A percentile compares a stretch with the other conserved stretches of the same genome.
These are phyloP conservation scores for Drosophila ficusphila DNA, from an alignment of 1,140 invertebrate genomes.

Conservation along the genomic window DNA sequence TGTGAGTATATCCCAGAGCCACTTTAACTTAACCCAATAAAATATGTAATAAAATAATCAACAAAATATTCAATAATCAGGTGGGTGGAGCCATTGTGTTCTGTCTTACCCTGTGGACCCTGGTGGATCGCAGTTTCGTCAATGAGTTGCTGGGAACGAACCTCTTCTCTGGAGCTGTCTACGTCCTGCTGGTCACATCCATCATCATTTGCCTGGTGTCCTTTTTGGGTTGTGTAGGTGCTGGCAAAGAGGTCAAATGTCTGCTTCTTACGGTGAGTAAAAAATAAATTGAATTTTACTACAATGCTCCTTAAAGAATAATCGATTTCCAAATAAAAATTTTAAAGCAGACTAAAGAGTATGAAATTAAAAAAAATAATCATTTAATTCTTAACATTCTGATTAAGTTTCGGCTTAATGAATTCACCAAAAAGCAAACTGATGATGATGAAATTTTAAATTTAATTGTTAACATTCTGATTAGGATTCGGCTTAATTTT, in stretches of 20 bases:
- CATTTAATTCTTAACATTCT: background rate
- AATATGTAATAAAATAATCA: background rate
- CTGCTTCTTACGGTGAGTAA: slow-evolving; percentile 91
- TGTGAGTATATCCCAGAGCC: slow-evolving; percentile 87
- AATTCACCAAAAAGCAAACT: no score
- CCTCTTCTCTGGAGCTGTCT: slow-evolving; percentile 92
- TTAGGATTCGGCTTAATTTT: no score
- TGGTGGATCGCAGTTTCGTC: slow-evolving; percentile 92
- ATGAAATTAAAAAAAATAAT: background rate
- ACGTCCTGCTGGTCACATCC: slow-evolving; percentile 92
- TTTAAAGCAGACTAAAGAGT: no score
- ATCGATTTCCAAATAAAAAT: background rate
- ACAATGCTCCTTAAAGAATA: no score
- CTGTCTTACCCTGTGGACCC: slow-evolving; percentile 91
- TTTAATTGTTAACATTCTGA: no score
- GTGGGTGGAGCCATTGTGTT: slow-evolving; percentile 91
- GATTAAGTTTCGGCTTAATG: no score
- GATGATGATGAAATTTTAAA: no score
- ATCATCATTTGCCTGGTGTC: slow-evolving; percentile 91
- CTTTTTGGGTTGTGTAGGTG: slow-evolving; percentile 94
- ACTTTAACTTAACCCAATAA: background rate
- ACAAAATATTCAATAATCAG: slow-evolving; percentile 83
- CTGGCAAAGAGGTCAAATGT: slow-evolving; percentile 94
- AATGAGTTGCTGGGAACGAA: slow-evolving; percentile 92
- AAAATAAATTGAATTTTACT: no score